Evolutionary conservation across 2,888 invertebrate species (phyloP).

Genomic region (Papilio protenor): DNA sequence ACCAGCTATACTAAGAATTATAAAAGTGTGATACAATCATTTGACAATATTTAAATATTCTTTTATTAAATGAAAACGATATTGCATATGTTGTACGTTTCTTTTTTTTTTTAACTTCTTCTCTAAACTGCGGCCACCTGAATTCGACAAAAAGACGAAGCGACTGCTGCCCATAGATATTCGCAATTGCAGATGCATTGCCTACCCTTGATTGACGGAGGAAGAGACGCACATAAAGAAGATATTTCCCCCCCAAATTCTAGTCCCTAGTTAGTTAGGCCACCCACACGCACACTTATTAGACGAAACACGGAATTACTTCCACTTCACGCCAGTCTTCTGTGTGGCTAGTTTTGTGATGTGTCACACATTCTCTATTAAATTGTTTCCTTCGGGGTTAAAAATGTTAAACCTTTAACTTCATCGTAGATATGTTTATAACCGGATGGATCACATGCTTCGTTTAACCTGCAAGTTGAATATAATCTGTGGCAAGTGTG

Average conservation of each 20-base stretch:
- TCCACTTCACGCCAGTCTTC: no score
- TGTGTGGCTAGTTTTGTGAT: background rate
- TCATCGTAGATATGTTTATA: background rate
- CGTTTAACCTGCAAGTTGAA: slow-evolving; percentile 18
- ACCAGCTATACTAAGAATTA: slow-evolving; percentile 38
- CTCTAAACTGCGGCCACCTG: no score
- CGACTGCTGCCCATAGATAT: no score
- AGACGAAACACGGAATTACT: no score
- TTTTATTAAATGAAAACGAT: background rate
- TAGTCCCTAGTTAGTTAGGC: no score
- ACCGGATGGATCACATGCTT: slow-evolving; percentile 5
- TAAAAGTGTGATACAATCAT: slow-evolving; percentile 23
- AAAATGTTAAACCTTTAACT: background rate
- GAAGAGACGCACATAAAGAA: no score
- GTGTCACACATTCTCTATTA: background rate
- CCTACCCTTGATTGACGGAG: no score
- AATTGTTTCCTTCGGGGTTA: background rate
- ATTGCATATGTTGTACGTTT: background rate
- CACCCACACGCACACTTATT: no score
- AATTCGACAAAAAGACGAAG: no score
- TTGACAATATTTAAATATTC: slow-evolving; percentile 26
- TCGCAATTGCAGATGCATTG: no score
- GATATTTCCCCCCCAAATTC: no score
- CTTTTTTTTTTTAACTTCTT: no score
- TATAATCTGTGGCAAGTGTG: slow-evolving; percentile 37